A percentile compares a stretch with the other conserved stretches of the same genome.
Conservation (phyloP, 2,113 vertebrate genomes). For the Hydrochoerus hydrochaeris region DNA sequence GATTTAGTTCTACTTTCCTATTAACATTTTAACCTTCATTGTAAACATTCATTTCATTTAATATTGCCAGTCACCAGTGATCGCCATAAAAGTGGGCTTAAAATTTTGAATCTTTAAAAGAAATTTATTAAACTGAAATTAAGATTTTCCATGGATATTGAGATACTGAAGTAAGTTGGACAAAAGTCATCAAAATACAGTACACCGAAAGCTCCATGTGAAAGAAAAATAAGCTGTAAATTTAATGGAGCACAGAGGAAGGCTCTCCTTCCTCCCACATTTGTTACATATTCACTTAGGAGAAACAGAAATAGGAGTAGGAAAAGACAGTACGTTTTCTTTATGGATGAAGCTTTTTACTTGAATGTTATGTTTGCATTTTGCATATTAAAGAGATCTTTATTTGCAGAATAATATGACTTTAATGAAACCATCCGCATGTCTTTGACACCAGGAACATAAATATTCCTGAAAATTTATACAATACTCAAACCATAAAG, state of each 20-base stretch:
- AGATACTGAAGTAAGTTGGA: neutral
- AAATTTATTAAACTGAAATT: constrained; percentile 29
- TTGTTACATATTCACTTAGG: neutral
- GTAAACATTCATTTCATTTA: constrained; percentile 2
- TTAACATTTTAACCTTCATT: constrained; percentile 35
- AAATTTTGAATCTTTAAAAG: neutral
- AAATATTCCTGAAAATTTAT: constrained; percentile 52
- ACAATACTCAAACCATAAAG: constrained; percentile 40
- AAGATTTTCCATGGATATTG: neutral
- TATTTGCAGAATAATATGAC: constrained; percentile 6
- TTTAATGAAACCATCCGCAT: constrained; percentile 29
- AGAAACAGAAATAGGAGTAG: neutral
- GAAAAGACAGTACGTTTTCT: neutral
- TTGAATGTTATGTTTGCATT: neutral
- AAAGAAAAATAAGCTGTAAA: neutral
- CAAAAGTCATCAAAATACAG: neutral
- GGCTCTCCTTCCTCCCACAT: neutral
- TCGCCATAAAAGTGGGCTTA: neutral
- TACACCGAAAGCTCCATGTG: neutral
- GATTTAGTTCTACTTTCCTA: neutral
- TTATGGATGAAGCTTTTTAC: neutral
- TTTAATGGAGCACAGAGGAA: neutral
- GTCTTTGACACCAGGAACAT: neutral
- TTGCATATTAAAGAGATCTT: constrained; percentile 29
- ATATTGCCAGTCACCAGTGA: neutral